Percentiles rank a stretch among this genome's conserved stretches.
Conservation (phyloP, 2,113 vertebrate genomes). For the Mesitornis unicolor region DNA sequence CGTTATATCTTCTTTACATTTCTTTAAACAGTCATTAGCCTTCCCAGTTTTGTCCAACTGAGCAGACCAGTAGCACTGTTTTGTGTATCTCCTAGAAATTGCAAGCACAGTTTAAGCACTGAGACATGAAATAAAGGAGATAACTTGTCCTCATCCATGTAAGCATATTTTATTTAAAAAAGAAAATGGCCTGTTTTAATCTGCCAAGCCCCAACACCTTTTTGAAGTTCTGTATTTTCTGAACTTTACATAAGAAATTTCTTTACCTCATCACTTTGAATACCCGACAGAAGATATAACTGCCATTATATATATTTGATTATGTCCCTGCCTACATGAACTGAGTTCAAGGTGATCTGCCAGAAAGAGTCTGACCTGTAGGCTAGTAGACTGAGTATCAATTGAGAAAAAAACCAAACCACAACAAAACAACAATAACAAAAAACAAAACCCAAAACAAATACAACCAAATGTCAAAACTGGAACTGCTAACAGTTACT, state of each 20-base stretch:
- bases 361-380: not conserved
- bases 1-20: not conserved
- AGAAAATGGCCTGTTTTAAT: not conserved
- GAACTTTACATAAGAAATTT: not conserved
- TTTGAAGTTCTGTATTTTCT: not conserved
- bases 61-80: not conserved
- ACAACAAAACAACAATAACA: too few species aligned
- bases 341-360: not conserved
- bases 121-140: not conserved
- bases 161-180: not conserved
- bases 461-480: not conserved
- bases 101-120: not conserved
- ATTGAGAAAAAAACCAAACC: not conserved
- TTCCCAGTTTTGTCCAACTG: not conserved
- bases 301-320: not conserved
- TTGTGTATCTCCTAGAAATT: not conserved
- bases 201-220: not conserved
- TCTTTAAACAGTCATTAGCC: not conserved
- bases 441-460: not conserved
- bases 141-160: not conserved
- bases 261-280: not conserved
- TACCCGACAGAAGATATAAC: not conserved
- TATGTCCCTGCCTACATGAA: not conserved
- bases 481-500: not conserved
- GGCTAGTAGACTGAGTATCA: not conserved